phyloP scores from a whole-genome alignment of 2,888 invertebrate genomes.

The Hedya salicella region DNA sequence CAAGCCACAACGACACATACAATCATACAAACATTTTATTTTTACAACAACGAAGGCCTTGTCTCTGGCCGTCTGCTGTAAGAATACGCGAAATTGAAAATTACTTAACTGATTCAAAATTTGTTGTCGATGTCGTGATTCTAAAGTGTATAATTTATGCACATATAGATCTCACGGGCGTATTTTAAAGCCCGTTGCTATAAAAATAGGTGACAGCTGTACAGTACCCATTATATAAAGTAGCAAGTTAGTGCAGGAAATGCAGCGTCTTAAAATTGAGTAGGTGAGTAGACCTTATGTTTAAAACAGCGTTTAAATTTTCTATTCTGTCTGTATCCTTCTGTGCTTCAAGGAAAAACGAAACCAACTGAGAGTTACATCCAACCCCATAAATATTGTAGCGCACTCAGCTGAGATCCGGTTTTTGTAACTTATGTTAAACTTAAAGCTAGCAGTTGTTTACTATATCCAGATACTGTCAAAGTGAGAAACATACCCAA shows the following conservation, averaged over 20 bases:
- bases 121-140: too few species aligned
- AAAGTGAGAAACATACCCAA: not conserved
- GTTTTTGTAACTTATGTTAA: slow-evolving; percentile 37
- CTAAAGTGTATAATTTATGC: too few species aligned
- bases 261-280: not conserved
- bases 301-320: slow-evolving; percentile 1
- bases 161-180: too few species aligned
- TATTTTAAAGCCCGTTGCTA: too few species aligned
- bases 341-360: slow-evolving; percentile 29
- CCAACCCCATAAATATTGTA: slow-evolving; percentile 37
- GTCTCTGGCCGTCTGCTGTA: too few species aligned
- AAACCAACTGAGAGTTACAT: slow-evolving; percentile 33
- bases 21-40: too few species aligned
- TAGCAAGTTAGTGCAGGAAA: not conserved
- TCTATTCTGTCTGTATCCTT: not conserved
- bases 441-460: slow-evolving; percentile 24
- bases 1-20: too few species aligned
- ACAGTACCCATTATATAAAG: not conserved
- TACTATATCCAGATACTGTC: slow-evolving; percentile 4
- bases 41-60: too few species aligned
- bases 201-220: too few species aligned
- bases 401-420: slow-evolving; percentile 36
- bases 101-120: too few species aligned
- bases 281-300: not conserved
- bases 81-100: too few species aligned